Percentiles rank a stretch among this genome's conserved stretches.
Evolutionary conservation across 92 coral and sea anemone species (phyloP).

Genomic region (Actinostola sp.): DNA sequence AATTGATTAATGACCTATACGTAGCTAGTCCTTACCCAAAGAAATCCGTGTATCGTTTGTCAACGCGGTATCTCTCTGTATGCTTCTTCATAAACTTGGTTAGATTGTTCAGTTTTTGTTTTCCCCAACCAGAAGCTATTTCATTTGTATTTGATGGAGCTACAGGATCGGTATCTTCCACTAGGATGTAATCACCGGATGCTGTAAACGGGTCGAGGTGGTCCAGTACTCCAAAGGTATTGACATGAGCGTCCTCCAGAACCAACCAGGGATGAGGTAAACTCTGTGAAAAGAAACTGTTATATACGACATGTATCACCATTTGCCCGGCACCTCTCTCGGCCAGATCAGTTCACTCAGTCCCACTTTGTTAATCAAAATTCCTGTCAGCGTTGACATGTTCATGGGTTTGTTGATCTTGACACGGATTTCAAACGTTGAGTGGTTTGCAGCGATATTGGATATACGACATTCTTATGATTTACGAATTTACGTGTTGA

Average conservation of each 20-base stretch:
- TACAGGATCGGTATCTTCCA: conserved; percentile 57
- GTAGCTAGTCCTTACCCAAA: no score
- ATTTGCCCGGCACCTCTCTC: no score
- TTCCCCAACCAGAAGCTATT: background rate
- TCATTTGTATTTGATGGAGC: no score
- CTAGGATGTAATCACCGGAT: conserved; percentile 63
- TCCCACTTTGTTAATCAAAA: no score
- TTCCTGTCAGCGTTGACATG: no score
- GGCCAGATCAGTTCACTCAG: background rate
- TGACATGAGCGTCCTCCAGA: conserved; percentile 57
- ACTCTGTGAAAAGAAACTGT: conserved; percentile 22
- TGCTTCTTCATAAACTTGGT: conserved; percentile 33
- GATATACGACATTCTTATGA: no score
- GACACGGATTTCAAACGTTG: no score
- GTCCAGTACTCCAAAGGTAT: conserved; percentile 46
- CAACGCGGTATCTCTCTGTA: conserved; percentile 44
- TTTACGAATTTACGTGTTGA: no score
- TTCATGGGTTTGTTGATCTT: no score
- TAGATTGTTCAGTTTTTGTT: conserved; percentile 25
- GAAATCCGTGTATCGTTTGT: conserved; percentile 53
- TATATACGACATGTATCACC: no score
- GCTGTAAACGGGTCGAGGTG: conserved; percentile 51
- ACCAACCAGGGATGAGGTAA: conserved; percentile 65
- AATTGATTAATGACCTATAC: no score
- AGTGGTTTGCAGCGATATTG: no score